Evolutionary conservation across 1,140 invertebrate species (phyloP).

Genomic region (Neodiprion pinetum): DNA sequence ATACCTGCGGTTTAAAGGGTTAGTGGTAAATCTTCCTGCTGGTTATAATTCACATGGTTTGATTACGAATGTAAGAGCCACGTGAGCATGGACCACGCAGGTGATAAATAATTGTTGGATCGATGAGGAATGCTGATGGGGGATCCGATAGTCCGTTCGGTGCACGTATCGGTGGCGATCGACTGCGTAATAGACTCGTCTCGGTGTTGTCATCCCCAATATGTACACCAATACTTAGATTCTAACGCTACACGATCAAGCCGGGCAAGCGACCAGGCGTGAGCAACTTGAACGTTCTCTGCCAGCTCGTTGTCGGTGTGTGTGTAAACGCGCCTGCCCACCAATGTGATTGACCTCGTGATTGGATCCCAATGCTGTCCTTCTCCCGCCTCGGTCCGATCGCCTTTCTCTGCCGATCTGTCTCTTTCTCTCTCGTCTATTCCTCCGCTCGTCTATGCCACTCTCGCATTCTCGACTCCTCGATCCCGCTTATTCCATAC

Average conservation of each 20-base stretch:
- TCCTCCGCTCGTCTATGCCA: too few species aligned
- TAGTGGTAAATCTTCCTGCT: conserved; percentile 4
- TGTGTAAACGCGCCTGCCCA: background rate
- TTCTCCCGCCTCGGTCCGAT: too few species aligned
- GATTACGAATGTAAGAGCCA: background rate
- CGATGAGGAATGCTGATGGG: conserved; percentile 57
- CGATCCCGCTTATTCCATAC: too few species aligned
- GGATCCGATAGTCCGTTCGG: conserved; percentile 38
- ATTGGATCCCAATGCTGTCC: background rate
- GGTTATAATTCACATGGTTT: background rate
- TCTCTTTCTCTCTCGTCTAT: background rate
- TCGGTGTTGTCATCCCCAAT: conserved; percentile 41
- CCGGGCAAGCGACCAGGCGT: too few species aligned
- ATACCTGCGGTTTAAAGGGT: conserved; percentile 5
- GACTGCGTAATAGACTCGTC: conserved; percentile 50
- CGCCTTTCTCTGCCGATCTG: background rate
- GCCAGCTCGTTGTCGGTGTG: too few species aligned
- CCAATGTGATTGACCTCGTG: conserved; percentile 2
- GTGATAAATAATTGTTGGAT: conserved; percentile 58
- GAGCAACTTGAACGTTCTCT: too few species aligned
- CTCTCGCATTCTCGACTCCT: too few species aligned
- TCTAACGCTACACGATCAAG: background rate
- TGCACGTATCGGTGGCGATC: conserved; percentile 40
- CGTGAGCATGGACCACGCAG: conserved; percentile 32
- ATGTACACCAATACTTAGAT: background rate